Percentiles rank a stretch among this genome's conserved stretches.
Evolutionary conservation across 2,113 vertebrate genomes (phyloP).

Genomic region (Meles meles): DNA sequence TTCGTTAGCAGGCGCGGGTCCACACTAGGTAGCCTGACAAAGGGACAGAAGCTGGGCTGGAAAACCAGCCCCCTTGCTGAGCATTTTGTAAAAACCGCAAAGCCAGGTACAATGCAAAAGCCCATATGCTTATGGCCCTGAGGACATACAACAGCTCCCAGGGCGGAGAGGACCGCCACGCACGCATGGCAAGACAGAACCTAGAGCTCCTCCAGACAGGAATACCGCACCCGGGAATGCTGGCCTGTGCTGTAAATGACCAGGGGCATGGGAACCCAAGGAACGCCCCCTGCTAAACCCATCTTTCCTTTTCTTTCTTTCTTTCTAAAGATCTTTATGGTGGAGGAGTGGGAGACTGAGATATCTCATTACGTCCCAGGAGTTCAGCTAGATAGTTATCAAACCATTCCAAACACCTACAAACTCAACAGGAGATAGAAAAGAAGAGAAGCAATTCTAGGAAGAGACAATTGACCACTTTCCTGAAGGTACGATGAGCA

Average conservation of each 20-base stretch:
- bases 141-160: background rate
- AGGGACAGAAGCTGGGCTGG: background rate
- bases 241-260: background rate
- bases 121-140: too few species aligned
- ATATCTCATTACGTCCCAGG: too few species aligned
- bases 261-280: background rate
- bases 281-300: too few species aligned
- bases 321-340: too few species aligned
- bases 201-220: too few species aligned
- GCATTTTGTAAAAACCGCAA: background rate
- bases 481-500: too few species aligned
- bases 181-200: background rate
- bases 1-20: background rate
- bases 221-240: fast-evolving
- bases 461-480: too few species aligned
- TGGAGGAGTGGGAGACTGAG: too few species aligned
- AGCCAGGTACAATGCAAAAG: background rate
- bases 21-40: background rate
- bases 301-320: background rate
- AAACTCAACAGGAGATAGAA: too few species aligned
- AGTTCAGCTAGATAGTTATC: too few species aligned
- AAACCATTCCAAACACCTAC: too few species aligned
- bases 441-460: too few species aligned
- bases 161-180: background rate
- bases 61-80: background rate